phyloP scores from a whole-genome alignment of 2,797 vertebrate genomes.

The Lithobates pipiens region DNA sequence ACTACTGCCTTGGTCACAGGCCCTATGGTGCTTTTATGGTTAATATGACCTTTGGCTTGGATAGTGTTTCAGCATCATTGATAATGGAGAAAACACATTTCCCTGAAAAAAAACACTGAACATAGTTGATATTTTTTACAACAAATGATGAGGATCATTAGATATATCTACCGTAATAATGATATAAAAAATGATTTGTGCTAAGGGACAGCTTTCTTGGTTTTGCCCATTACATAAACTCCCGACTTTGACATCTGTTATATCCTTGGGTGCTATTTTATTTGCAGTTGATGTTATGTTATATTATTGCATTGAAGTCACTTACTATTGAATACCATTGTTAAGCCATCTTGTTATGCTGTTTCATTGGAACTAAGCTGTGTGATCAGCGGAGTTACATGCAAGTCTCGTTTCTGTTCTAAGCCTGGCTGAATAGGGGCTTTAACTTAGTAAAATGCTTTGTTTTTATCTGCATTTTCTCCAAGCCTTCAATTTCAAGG shows the following conservation, averaged over 20 bases:
- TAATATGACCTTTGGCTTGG: too few relatives aligned
- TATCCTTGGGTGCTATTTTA: neutral
- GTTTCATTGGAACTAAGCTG: neutral
- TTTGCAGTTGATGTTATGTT: neutral
- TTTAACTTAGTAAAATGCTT: slow-evolving; percentile 5
- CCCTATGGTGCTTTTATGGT: too few relatives aligned
- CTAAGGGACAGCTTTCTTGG: neutral
- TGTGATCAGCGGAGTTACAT: slow-evolving; percentile 9
- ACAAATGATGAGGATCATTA: neutral
- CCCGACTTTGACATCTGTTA: neutral
- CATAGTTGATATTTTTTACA: neutral
- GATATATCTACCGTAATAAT: neutral
- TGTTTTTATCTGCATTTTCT: neutral
- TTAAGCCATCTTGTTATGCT: neutral
- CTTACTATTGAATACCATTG: neutral
- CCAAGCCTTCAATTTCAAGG: slow-evolving; percentile 17
- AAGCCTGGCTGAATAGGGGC: neutral
- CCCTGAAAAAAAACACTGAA: too few relatives aligned
- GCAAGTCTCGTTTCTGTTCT: neutral
- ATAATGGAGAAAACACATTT: neutral
- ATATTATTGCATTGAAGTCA: neutral
- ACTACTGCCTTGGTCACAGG: too few relatives aligned
- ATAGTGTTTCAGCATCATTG: neutral
- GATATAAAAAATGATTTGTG: neutral
- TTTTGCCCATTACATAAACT: neutral